Base-by-base conservation (phyloP, 1,140 invertebrate species). In the Micrasema minimum region DNA sequence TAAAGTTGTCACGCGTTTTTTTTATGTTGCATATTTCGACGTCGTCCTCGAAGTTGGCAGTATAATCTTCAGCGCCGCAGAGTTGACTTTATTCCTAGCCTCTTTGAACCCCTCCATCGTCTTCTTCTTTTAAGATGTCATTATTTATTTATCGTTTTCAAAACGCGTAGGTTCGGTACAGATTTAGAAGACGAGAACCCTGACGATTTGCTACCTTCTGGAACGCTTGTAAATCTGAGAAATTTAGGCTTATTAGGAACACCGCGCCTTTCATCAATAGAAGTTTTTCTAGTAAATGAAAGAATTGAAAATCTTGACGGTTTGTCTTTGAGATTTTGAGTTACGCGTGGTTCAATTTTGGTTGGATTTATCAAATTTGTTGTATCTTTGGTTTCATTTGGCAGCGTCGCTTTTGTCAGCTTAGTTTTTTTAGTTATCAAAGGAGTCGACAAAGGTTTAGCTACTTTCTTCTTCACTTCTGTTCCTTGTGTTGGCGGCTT, bases 101-200 rank as follows among this genome's bases (percentile, higher is more conserved):
- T 35, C 50, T 12, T 26, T 31, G 18, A 59, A 59, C 18, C 55
- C 55, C 55, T 1, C 43, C 62, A 18, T 48, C 45, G 20, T 62
- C 35, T 12, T 70, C 46, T 38, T 64, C 68, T 12, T 31, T 5
- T 20, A 53, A 16, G 2, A 70, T 62, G 48, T 74, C 72, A 35
- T 74, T 74, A 31, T 74, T n/a, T 74, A 38, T 74, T 74, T 10
- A 71, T 61, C 23, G 46, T 74, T 38, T 74, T 74, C 12, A 46
- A 20, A 10, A 69, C 20, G 4, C 31, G 55, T 14, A 74, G 26
- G 55, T 74, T 74, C 4, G 72, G 59, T 14, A 59, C 50, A 2
- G 72, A 74, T 14, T 74, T 74, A 31, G 23, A 65, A 14, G 10
- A 23, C 16, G 14, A 37, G 31, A 51, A 37, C 12, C 35, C 26